phyloP scores from a whole-genome alignment of 64 coral and sea anemone species.

The Actinia equina region DNA sequence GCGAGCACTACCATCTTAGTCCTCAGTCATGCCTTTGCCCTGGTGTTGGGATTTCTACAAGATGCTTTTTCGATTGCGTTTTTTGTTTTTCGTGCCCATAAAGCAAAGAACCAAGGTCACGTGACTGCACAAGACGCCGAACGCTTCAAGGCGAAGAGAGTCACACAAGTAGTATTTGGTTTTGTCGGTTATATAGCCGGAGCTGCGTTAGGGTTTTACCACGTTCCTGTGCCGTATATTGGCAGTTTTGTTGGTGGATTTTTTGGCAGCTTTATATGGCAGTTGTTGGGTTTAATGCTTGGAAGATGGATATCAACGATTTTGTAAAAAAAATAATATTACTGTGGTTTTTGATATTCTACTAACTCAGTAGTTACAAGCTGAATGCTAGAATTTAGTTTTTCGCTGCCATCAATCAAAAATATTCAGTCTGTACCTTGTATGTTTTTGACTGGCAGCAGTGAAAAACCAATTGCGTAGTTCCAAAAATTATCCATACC shows the following conservation, averaged over 20 bases:
- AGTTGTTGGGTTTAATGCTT: constrained; percentile 72
- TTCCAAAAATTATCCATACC: too few species aligned
- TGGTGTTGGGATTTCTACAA: constrained; percentile 60
- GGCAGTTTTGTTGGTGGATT: constrained; percentile 69
- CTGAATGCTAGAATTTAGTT: too few species aligned
- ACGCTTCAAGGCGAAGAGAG: constrained; percentile 78
- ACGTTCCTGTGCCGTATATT: constrained; percentile 59
- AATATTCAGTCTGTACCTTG: too few species aligned
- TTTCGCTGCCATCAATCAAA: too few species aligned
- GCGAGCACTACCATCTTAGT: constrained; percentile 68
- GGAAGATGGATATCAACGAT: constrained; percentile 81
- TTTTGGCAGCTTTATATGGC: constrained; percentile 65
- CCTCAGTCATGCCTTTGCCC: constrained; percentile 34
- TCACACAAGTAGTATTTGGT: constrained; percentile 68
- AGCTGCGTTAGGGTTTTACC: constrained; percentile 50
- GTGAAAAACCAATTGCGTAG: too few species aligned
- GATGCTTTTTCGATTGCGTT: constrained; percentile 65
- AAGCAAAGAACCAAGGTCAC: constrained; percentile 65
- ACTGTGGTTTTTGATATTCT: too few species aligned
- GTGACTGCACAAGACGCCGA: constrained; percentile 83
- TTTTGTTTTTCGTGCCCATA: constrained; percentile 55
- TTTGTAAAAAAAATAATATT: constrained; percentile 47
- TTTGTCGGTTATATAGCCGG: constrained; percentile 77
- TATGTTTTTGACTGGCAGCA: too few species aligned
- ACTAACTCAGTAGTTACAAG: too few species aligned